Base-by-base conservation (phyloP, 2,888 invertebrate species). In the Aethes cnicana region DNA sequence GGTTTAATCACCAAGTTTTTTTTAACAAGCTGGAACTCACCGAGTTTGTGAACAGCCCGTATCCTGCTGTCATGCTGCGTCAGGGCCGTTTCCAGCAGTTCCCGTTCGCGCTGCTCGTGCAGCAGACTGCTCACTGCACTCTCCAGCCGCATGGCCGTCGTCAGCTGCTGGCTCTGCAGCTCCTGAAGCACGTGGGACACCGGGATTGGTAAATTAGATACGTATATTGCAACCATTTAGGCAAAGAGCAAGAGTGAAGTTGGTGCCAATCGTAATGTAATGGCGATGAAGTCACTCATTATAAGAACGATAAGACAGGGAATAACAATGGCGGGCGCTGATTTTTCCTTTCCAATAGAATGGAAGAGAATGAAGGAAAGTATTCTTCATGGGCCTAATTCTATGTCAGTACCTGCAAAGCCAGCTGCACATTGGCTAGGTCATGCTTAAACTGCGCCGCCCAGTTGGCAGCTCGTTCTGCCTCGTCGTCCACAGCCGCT, bases 361-460 rank as follows among this genome's bases (percentile, higher is more conserved):
- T n/a, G n/a, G n/a, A n/a, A n/a, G n/a, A n/a, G n/a, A n/a, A n/a
- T n/a, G n/a, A n/a, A n/a, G n/a, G n/a, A n/a, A n/a, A n/a, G n/a
- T n/a, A n/a, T n/a, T n/a, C n/a, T n/a, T n/a, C n/a, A n/a, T n/a
- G n/a, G n/a, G n/a, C n/a, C n/a, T n/a, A n/a, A n/a, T n/a, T n/a
- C n/a, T 16, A 16, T 30, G 7, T 21, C 5, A 7, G 16, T 64
- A 89, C 90, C 81, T 90, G 89, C 50, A 89, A 74, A 44, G 89
- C 86, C 11, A 86, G 58, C 55, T 88, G 85, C 12, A 90, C 83
- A 66, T 91, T 91, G 0, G 89, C 69, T 39, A 91, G 55, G 55
- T 91, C 91, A 55, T 90, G 91, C 47, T 88, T 90, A 58, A 91
- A 91, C 67, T 91, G 91, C 4, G 90, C 89, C 0, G 87, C 75